These are phyloP conservation scores for Myotis davidii DNA, from an alignment of 2,113 vertebrate genomes.

Conservation along the genomic window DNA sequence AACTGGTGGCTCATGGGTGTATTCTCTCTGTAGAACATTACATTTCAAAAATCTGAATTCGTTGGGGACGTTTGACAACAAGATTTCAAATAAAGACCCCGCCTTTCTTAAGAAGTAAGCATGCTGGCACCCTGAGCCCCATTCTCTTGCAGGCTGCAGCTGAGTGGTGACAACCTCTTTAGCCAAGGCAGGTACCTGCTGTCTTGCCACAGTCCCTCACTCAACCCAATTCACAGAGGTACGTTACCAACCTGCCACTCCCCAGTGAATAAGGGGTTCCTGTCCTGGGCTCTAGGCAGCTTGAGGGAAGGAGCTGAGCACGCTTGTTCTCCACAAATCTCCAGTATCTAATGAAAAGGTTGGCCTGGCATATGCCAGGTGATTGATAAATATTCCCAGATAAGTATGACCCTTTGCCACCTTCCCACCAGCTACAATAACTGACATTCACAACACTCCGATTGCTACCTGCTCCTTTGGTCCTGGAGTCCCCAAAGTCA, in stretches of 20 bases:
- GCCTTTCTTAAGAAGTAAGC: slow-evolving; percentile 46
- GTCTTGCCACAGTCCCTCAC: no score
- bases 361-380: neutral
- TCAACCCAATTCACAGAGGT: neutral
- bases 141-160: neutral
- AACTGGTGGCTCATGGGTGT: neutral
- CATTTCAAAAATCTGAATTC: slow-evolving; percentile 53
- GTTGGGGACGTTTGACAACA: slow-evolving; percentile 54
- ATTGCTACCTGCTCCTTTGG: neutral
- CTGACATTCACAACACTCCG: neutral
- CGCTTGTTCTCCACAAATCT: neutral
- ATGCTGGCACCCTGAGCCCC: neutral
- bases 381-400: neutral
- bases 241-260: neutral
- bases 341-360: neutral
- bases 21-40: slow-evolving; percentile 27
- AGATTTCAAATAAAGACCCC: slow-evolving; percentile 2
- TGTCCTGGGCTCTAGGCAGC: neutral
- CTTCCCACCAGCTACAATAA: neutral
- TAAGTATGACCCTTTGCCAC: neutral
- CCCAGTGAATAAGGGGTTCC: neutral
- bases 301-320: neutral
- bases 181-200: neutral
- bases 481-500: slow-evolving; percentile 32
- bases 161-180: neutral